A percentile compares a stretch with the other conserved stretches of the same genome.
Conservation (phyloP, 92 coral and sea anemone species). For the Epizoanthus rinbou region DNA sequence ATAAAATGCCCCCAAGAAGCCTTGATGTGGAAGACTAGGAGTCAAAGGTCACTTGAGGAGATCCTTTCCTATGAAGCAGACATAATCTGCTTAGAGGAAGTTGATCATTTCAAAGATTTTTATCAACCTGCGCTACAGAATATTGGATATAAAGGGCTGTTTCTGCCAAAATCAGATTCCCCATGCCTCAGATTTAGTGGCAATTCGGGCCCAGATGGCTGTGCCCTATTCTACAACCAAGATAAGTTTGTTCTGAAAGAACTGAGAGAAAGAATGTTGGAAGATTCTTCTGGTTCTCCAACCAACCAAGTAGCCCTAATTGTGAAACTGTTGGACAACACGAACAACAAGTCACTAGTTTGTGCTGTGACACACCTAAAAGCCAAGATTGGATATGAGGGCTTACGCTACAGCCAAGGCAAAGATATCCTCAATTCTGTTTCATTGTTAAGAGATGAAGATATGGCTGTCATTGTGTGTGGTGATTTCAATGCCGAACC, state of each 20-base stretch:
- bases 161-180: conserved; percentile 77
- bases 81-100: conserved; percentile 85
- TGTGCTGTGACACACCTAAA: conserved; percentile 90
- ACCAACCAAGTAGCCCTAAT: conserved; percentile 88
- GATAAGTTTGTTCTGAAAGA: conserved; percentile 67
- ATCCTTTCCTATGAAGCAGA: conserved; percentile 84
- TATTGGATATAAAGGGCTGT: conserved; percentile 76
- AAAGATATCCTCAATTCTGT: conserved; percentile 58
- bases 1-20: conserved; percentile 84
- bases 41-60: conserved; percentile 76
- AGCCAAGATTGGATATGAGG: conserved; percentile 77
- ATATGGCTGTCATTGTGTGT: conserved; percentile 66
- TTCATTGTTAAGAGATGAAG: conserved; percentile 55
- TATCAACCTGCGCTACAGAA: conserved; percentile 67
- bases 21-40: conserved; percentile 76
- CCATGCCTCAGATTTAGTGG: conserved; percentile 83
- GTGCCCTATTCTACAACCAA: conserved; percentile 81
- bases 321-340: conserved; percentile 64
- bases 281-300: conserved; percentile 62
- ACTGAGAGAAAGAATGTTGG: conserved; percentile 57
- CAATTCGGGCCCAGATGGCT: conserved; percentile 95
- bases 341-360: conserved; percentile 51
- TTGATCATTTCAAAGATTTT: conserved; percentile 92
- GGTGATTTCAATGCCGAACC: conserved; percentile 99
- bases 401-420: conserved; percentile 76